A percentile compares a stretch with the other conserved stretches of the same genome.
These are phyloP conservation scores for Caenorhabditis panamensis DNA, from an alignment of 2,888 invertebrate genomes.

Conservation along the genomic window DNA sequence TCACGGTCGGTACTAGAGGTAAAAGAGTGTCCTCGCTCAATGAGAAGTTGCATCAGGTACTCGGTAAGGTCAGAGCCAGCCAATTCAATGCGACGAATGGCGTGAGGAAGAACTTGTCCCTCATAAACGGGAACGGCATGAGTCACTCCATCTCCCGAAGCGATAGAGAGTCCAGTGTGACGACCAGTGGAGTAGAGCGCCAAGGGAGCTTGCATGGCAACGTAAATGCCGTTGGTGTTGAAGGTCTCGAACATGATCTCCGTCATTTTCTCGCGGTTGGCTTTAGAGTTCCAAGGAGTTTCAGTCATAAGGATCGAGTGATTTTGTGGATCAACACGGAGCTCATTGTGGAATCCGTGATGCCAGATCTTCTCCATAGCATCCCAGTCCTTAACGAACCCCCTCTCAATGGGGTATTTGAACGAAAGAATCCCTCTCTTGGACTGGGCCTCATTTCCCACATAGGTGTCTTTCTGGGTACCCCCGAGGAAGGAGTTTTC, in stretches of 20 bases:
- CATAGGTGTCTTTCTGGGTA: constrained; percentile 83
- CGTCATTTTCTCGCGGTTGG: constrained; percentile 96
- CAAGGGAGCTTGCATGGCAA: constrained; percentile 93
- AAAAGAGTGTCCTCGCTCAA: constrained; percentile 82
- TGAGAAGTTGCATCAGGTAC: constrained; percentile 85
- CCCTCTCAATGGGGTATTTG: constrained; percentile 97
- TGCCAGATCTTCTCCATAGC: constrained; percentile 99
- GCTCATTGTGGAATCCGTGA: constrained; percentile 98
- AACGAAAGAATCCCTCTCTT: constrained; percentile 91
- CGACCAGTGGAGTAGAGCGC: constrained; percentile 89
- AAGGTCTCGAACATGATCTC: constrained; percentile 91
- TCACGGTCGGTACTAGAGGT: constrained; percentile 85
- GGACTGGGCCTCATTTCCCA: constrained; percentile 83
- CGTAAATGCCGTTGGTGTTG: constrained; percentile 87
- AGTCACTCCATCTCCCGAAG: constrained; percentile 93
- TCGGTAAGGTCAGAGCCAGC: constrained; percentile 84
- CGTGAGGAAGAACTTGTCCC: constrained; percentile 84
- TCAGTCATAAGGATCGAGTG: constrained; percentile 94
- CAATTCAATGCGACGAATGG: constrained; percentile 83
- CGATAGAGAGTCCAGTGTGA: constrained; percentile 85
- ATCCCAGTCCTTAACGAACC: constrained; percentile 98
- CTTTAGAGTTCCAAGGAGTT: constrained; percentile 94
- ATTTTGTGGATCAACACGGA: constrained; percentile 95
- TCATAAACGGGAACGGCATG: constrained; percentile 89
- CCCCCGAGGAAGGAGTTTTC: constrained; percentile 84